Base-by-base conservation (phyloP, 2,113 vertebrate genomes). In the Sula dactylatra region DNA sequence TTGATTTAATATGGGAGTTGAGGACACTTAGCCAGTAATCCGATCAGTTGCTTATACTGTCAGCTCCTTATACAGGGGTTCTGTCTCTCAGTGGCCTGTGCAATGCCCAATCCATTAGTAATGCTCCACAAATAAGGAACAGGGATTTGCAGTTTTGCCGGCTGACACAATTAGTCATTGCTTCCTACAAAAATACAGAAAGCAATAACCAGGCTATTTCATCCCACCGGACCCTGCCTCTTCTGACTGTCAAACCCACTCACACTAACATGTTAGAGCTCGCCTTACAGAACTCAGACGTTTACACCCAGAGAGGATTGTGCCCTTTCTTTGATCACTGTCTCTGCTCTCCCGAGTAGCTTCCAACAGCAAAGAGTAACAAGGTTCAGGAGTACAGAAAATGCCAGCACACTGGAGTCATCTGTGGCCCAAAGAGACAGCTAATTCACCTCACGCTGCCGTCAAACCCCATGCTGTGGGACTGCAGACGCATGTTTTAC, bases 201-300 rank as follows among this genome's bases (percentile, higher is more conserved):
- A 61, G 59, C 59, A 61, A 36, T 25, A 36, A 36, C 59, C n/a
- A 61, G n/a, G n/a, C 59, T 36, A 61, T 56, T 18, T 13, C 31
- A 56, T 4, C 36, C 55, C 1, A 2, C 42, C 1, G 1, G 29
- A 34, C 45, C 24, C 74, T 55, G 21, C 65, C 21, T 31, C 25
- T 73, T 50, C 18, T 11, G 32, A 15, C 36, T 82, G 29, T 26
- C 72, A 72, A 38, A 59, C 38, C 21, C 71, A 26, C 36, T 58
- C 44, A 7, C 16, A 6, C 9, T 2, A 19, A 32, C 19, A 6
- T 1, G 1, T 10, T 27, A 17, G 32, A 44, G 45, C 44, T 82
- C 1, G 0, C 52, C 26, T 72, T 22, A 9, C 52, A 36, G 32
- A 42, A 22, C 3, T 1, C 29, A 52, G 42, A 34, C 4, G 1